Percentiles rank a stretch among this genome's conserved stretches.
These are phyloP conservation scores for Anguilla rostrata DNA, from an alignment of 2,113 vertebrate species.

Conservation along the genomic window DNA sequence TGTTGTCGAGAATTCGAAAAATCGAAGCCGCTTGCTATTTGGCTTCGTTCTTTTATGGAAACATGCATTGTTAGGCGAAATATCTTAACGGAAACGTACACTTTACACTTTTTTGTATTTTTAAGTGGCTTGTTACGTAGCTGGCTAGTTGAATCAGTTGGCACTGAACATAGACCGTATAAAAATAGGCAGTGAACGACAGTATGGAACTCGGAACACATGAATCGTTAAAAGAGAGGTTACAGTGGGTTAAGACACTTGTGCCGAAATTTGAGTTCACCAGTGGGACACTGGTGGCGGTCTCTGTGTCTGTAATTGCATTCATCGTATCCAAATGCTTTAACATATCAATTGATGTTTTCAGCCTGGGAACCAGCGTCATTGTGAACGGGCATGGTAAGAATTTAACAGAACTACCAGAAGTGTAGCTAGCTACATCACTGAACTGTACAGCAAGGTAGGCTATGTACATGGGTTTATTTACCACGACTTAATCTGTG, in stretches of 20 bases:
- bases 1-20: neutral
- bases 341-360: slow-evolving; percentile 8
- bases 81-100: neutral
- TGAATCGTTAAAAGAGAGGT: neutral
- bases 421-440: no score
- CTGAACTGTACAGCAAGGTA: neutral
- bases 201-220: neutral
- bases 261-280: slow-evolving; percentile 25
- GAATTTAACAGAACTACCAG: neutral
- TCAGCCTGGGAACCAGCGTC: slow-evolving; percentile 39
- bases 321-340: slow-evolving; percentile 19
- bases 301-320: slow-evolving; percentile 30
- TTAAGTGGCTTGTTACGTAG: neutral
- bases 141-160: neutral
- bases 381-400: slow-evolving; percentile 44
- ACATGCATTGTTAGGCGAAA: neutral
- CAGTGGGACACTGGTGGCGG: slow-evolving; percentile 23
- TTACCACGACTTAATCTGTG: neutral
- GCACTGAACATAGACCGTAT: slow-evolving; percentile 8
- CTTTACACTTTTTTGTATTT: neutral
- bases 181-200: neutral
- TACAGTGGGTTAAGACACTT: slow-evolving; percentile 9
- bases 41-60: neutral
- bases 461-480: neutral
- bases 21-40: neutral